A percentile compares a stretch with the other conserved stretches of the same genome.
Evolutionary conservation across 2,113 vertebrate genomes (phyloP).

Genomic region (Charadrius vociferus): DNA sequence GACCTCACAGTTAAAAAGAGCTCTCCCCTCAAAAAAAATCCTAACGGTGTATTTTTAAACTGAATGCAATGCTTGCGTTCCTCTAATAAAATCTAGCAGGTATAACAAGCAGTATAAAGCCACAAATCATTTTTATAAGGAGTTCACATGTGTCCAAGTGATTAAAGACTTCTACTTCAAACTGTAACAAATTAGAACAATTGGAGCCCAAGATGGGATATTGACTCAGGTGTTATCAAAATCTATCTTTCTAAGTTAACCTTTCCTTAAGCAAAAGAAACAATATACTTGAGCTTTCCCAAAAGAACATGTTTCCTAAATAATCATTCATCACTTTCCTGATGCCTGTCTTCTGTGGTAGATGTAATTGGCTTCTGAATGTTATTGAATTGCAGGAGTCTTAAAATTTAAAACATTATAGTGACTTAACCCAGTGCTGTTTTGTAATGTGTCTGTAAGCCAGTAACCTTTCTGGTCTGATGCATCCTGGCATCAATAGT

Average conservation of each 20-base stretch:
- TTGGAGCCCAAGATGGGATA: not conserved
- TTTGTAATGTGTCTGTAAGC: not conserved
- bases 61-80: not conserved
- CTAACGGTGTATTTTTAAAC: not conserved
- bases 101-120: not conserved
- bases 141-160: not conserved
- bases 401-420: not conserved
- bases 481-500: not conserved
- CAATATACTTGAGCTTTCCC: not conserved
- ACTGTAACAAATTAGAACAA: not conserved
- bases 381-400: not conserved
- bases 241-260: not conserved
- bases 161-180: not conserved
- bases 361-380: not conserved
- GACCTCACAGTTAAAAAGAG: not conserved
- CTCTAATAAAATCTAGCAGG: not conserved
- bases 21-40: not conserved
- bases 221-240: not conserved
- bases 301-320: not conserved
- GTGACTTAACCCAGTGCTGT: not conserved
- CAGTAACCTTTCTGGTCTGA: not conserved
- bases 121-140: not conserved
- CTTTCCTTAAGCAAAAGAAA: slow-evolving; percentile 10
- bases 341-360: not conserved
- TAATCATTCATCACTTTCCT: not conserved